phyloP scores from a whole-genome alignment of 2,797 vertebrate species.

The Neopelma chrysocephalum region DNA sequence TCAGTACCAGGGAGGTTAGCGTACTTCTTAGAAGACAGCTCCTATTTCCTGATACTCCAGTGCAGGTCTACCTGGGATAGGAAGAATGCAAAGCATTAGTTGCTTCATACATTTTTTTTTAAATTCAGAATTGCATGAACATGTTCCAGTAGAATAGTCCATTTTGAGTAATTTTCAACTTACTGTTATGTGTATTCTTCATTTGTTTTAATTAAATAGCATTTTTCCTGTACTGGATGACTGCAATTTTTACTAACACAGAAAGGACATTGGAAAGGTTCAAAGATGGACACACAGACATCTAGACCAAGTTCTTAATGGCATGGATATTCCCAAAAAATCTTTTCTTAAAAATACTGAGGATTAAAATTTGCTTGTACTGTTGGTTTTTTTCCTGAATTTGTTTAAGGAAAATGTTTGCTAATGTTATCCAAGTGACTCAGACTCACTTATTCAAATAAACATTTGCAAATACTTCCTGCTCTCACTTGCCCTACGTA shows the following conservation, averaged over 20 bases:
- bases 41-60: background rate
- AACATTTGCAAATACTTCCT: background rate
- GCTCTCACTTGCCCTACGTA: background rate
- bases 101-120: background rate
- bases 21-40: background rate
- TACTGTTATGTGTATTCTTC: background rate
- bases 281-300: background rate
- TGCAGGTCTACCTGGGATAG: background rate
- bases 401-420: background rate
- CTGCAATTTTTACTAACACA: background rate
- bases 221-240: background rate
- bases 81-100: background rate
- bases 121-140: background rate
- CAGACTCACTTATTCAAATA: constrained; percentile 6
- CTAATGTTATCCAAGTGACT: background rate
- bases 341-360: background rate
- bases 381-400: background rate
- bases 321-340: background rate
- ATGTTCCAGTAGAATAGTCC: background rate
- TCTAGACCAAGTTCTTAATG: background rate
- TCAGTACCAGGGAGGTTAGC: background rate
- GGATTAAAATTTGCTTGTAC: background rate
- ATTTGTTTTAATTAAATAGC: background rate
- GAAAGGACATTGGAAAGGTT: background rate
- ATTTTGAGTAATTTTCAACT: background rate